Evolutionary conservation across 2,888 invertebrate species (phyloP).

Genomic region (Drosophila nr. medialis): DNA sequence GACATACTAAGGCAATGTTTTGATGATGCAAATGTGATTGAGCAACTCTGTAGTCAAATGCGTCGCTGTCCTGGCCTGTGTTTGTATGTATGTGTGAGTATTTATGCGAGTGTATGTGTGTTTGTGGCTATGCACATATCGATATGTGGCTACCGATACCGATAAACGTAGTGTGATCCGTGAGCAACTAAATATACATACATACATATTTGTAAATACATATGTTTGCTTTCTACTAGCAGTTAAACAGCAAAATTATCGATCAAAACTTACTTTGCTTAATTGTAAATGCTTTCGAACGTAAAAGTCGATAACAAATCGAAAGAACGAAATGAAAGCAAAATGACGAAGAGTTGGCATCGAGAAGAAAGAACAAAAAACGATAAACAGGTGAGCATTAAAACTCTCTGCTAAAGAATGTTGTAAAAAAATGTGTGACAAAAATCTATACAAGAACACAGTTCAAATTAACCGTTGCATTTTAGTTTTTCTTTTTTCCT

Average conservation of each 20-base stretch:
- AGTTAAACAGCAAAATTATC: conserved; percentile 51
- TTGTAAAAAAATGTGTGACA: conserved; percentile 21
- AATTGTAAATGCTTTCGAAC: conserved; percentile 76
- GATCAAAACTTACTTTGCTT: conserved; percentile 72
- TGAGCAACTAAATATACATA: conserved; percentile 49
- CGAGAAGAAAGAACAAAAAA: conserved; percentile 61
- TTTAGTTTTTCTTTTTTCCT: not conserved
- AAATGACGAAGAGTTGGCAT: conserved; percentile 64
- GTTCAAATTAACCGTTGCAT: conserved; percentile 10
- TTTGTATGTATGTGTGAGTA: conserved; percentile 3
- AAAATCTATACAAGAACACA: conserved; percentile 46
- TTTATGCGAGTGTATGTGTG: conserved; percentile 6
- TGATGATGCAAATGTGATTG: not conserved
- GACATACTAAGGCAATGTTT: not conserved
- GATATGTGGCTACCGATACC: conserved; percentile 32
- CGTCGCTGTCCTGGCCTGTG: conserved; percentile 3
- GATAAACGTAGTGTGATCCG: conserved; percentile 20
- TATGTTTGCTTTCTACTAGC: conserved; percentile 44
- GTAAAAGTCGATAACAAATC: conserved; percentile 62
- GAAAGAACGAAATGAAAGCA: conserved; percentile 59
- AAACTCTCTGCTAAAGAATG: conserved; percentile 29
- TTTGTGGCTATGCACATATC: conserved; percentile 16
- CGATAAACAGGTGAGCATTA: conserved; percentile 49
- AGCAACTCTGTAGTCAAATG: not conserved
- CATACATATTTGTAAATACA: not conserved